Evolutionary conservation across 2,888 invertebrate genomes (phyloP), one percentile per base, ranked within the genome.

Genomic region (Cepaea hortensis): DNA sequence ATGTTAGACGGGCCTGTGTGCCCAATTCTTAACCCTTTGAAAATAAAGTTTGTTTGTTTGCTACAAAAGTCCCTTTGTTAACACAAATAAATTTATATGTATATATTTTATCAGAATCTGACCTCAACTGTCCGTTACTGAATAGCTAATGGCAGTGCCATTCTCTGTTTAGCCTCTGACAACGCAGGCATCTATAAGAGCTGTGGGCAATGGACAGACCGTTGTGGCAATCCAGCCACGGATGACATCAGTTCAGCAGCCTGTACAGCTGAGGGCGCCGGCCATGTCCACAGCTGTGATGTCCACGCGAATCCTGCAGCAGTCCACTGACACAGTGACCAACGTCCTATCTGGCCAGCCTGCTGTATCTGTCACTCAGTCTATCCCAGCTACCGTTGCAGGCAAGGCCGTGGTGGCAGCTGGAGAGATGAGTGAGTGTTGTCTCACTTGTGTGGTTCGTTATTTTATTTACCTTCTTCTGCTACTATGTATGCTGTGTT

Each of bases 151-250:
- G 11, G 11, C 55, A 55, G 55, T 55, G 55, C 55, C 55, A 55
- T 55, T 55, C 11, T 68, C 68, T 68, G 5, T 23, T n/a, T 86
- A 89, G 85, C 87, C 88, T 55, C 76, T 87, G 23, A 80, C 84
- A 46, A 84, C 85, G 23, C 89, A 87, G 80, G 81, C 86, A 35
- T 88, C 88, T 55, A 81, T 89, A 15, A 90, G 90, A 68, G 84
- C 90, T 61, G 86, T 90, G 55, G 89, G 89, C 0, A 87, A 88
- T 61, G 89, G 90, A 11, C 91, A 91, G 85, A 86, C 88, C 4
- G 91, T 92, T 77, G 89, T 93, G 77, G 90, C 91, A 55, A 91
- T 92, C 62, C 92, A 92, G 86, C 89, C 90, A 61, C 85, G 81
- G 65, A 72, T n/a, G n/a, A 84, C 88, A 65, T 79, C 88, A 18